Percentiles rank a stretch among this genome's conserved stretches.
phyloP scores from a whole-genome alignment of 2,888 invertebrate species.

The Caenorhabditis macrosperma region DNA sequence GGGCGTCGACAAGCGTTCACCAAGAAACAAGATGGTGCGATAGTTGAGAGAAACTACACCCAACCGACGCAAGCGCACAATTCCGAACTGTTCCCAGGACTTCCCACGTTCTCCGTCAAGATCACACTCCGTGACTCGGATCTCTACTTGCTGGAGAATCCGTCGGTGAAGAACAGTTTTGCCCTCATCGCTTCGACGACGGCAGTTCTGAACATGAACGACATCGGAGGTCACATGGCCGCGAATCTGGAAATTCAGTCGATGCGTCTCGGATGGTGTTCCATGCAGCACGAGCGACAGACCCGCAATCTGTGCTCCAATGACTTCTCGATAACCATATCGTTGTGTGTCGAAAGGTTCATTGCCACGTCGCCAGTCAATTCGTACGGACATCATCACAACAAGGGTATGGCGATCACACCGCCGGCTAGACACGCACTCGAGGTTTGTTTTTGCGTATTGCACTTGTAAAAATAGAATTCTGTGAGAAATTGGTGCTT shows the following conservation, averaged over 20 bases:
- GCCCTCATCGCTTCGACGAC: slow-evolving; percentile 86
- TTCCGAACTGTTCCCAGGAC: neutral
- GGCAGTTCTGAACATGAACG: slow-evolving; percentile 74
- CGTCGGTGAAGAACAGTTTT: slow-evolving; percentile 90
- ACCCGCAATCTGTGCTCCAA: slow-evolving; percentile 74
- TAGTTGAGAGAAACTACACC: slow-evolving; percentile 35
- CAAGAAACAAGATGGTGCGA: slow-evolving; percentile 25
- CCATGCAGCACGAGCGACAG: slow-evolving; percentile 70
- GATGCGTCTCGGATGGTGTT: slow-evolving; percentile 72
- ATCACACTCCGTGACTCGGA: slow-evolving; percentile 87
- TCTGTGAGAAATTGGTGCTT: neutral
- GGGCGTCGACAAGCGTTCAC: slow-evolving; percentile 28
- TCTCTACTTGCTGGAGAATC: slow-evolving; percentile 93
- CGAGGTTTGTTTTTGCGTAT: slow-evolving; percentile 20
- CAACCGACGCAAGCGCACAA: neutral
- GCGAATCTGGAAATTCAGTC: slow-evolving; percentile 73
- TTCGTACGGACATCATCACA: slow-evolving; percentile 10
- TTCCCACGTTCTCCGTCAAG: slow-evolving; percentile 59
- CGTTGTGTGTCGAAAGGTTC: slow-evolving; percentile 44
- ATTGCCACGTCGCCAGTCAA: neutral
- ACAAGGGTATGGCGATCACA: slow-evolving; percentile 50
- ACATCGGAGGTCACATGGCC: slow-evolving; percentile 68
- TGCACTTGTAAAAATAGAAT: neutral
- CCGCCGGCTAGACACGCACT: slow-evolving; percentile 53
- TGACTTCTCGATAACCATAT: slow-evolving; percentile 73